These are phyloP conservation scores for Odontothrips loti DNA, from an alignment of 2,888 invertebrate species.

Conservation along the genomic window DNA sequence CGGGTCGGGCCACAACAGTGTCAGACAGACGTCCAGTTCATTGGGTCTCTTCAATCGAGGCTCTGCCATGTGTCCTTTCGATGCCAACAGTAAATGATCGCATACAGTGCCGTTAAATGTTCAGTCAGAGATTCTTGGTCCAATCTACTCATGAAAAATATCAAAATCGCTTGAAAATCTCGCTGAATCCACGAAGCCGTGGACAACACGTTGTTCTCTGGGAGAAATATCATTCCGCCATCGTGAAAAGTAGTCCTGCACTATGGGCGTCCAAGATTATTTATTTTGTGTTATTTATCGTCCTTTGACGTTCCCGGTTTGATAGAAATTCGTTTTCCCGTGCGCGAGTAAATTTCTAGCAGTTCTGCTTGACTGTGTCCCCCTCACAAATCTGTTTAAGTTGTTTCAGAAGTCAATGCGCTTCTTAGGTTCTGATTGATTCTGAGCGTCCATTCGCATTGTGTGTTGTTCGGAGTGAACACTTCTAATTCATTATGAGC, in stretches of 20 bases:
- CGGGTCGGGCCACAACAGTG: too few species aligned
- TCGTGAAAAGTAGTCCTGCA: background rate
- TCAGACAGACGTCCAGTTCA: too few species aligned
- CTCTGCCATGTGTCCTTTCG: too few species aligned
- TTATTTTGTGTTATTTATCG: background rate
- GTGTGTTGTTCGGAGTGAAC: background rate
- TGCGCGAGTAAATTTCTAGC: background rate
- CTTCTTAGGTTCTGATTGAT: background rate
- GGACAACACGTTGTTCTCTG: slow-evolving; percentile 3
- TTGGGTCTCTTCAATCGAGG: too few species aligned
- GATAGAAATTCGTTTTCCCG: background rate
- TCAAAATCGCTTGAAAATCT: too few species aligned
- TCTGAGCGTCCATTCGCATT: background rate
- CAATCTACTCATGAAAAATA: too few species aligned
- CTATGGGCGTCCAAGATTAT: background rate
- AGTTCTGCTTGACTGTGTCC: background rate
- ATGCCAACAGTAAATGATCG: too few species aligned
- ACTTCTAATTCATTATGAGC: background rate
- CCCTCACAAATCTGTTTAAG: background rate
- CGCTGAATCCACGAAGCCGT: background rate
- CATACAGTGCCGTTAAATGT: too few species aligned
- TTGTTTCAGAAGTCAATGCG: background rate
- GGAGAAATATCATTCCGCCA: background rate
- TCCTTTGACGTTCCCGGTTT: background rate
- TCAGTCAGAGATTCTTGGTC: too few species aligned